Conservation (phyloP, 2,797 vertebrate genomes). For the Pangasius larnaudii region DNA sequence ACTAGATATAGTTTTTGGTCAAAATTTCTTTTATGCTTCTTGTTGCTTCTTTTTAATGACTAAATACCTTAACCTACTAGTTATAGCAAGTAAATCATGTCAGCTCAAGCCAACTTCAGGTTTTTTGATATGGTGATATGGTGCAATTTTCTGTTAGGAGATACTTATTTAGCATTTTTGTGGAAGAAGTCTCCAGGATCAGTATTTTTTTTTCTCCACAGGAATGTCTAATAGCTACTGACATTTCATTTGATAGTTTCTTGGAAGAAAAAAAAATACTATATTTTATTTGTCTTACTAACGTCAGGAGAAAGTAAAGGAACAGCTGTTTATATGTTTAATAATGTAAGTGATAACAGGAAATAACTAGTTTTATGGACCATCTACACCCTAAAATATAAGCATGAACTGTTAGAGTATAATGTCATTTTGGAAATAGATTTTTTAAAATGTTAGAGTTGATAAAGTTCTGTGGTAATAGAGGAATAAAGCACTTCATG, state of each 20-base stretch:
- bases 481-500: too few relatives aligned
- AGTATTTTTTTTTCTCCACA: too few relatives aligned
- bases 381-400: too few relatives aligned
- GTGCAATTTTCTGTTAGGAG: background rate
- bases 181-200: too few relatives aligned
- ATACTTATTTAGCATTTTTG: too few relatives aligned
- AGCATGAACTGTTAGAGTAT: too few relatives aligned
- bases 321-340: background rate
- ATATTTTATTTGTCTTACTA: background rate
- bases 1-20: too few relatives aligned
- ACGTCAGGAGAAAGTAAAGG: background rate
- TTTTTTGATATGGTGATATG: background rate
- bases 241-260: background rate
- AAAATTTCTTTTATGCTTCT: background rate
- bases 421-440: too few relatives aligned
- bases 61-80: background rate
- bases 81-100: background rate
- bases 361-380: background rate
- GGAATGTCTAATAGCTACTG: background rate
- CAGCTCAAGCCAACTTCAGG: too few relatives aligned
- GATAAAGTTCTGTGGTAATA: too few relatives aligned
- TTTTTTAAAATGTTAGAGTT: background rate
- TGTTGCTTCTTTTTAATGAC: background rate
- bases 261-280: too few relatives aligned
- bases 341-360: background rate